Base-by-base conservation (phyloP, 2,888 invertebrate genomes). In the Periphyllus acericola region DNA sequence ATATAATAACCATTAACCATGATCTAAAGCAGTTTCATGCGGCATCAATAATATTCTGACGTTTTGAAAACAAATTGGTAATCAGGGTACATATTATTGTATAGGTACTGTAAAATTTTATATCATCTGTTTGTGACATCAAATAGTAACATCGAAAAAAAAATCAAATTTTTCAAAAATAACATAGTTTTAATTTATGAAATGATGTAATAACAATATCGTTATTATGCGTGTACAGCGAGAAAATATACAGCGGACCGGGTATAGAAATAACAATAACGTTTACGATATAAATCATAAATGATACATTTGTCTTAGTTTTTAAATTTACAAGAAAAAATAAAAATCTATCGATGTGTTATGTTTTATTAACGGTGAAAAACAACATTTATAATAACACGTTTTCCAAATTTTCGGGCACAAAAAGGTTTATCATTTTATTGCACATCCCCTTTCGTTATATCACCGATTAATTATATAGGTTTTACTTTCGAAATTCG, bases 401-500 rank as follows among this genome's bases (percentile, higher is more conserved):
- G n/a, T 80, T 19, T 0, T 79, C 14, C 66, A 11, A 32, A 81
- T 14, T 46, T 71, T 21, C 36, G 25, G 21, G 34, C 25, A 46
- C 3, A 11, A 79, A 60, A 34, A 29, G 32, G 25, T 32, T 71
- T 34, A 71, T 81, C 21, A 52, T 72, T 72, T 55, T 55, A 83
- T 34, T n/a, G n/a, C 17, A 34, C 71, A 32, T 25, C 52, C 34
- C 14, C 34, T 82, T 72, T 83, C 52, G 8, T 66, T 40, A 72
- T 52, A 52, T n/a, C 17, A 81, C 11, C n/a, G 14, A 52, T 34
- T 34, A 72, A 55, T 52, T 55, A 83, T n/a, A 72, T 83, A 52
- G 72, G 46, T 72, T 83, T 83, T 52, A 34, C 52, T 34, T 52
- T 72, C 34, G 55, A 83, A 55, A 74, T 83, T 72, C n/a, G 82